Evolutionary conservation across 2,797 vertebrate genomes (phyloP).

Genomic region (Ispidina picta): DNA sequence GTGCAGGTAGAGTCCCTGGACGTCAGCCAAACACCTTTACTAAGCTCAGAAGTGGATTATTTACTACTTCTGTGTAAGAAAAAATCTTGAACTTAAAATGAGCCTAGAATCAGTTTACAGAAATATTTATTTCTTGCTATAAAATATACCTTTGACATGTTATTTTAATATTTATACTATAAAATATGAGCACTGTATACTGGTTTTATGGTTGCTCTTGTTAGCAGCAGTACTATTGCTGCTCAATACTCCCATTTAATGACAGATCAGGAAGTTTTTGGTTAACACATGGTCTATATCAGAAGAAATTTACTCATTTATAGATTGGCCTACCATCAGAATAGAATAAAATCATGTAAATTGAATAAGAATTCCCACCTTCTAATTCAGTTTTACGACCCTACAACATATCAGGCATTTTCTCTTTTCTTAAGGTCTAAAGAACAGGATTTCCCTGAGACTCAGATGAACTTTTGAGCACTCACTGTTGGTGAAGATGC

Average conservation of each 20-base stretch:
- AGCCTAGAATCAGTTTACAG: not conserved
- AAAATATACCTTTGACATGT: not conserved
- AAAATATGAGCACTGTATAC: not conserved
- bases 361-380: not conserved
- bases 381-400: not conserved
- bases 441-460: not conserved
- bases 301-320: not conserved
- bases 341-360: not conserved
- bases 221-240: not conserved
- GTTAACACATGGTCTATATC: not conserved
- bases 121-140: not conserved
- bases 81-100: slow-evolving; percentile 4
- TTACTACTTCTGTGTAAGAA: slow-evolving; percentile 45
- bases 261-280: not conserved
- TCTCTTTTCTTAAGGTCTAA: not conserved
- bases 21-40: not conserved
- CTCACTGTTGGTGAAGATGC: not conserved
- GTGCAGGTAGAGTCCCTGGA: not conserved
- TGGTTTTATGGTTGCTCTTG: not conserved
- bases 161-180: not conserved
- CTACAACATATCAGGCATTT: not conserved
- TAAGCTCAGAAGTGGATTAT: slow-evolving; percentile 31
- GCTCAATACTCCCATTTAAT: not conserved
- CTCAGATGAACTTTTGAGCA: not conserved
- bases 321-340: not conserved